These are phyloP conservation scores for Psilopogon haemacephalus DNA, from an alignment of 2,113 vertebrate species.

Conservation along the genomic window DNA sequence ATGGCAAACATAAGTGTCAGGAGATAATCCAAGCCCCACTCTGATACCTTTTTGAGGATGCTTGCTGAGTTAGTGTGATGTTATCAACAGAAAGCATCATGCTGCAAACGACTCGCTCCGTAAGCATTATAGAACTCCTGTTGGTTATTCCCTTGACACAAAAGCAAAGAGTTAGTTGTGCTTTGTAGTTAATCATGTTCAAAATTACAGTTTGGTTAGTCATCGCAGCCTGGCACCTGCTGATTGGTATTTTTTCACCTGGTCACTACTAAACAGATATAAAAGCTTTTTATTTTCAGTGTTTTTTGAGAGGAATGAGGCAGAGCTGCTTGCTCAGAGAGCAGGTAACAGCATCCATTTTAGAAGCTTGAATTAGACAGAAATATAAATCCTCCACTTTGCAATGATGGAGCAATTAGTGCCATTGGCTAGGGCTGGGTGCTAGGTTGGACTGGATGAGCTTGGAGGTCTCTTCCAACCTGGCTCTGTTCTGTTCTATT, in stretches of 20 bases:
- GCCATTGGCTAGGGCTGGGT: too few species aligned
- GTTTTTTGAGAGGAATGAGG: neutral
- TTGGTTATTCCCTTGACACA: conserved; percentile 76
- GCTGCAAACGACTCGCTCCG: conserved; percentile 68
- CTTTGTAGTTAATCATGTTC: conserved; percentile 15
- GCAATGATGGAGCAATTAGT: too few species aligned
- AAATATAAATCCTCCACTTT: neutral
- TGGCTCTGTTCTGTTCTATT: too few species aligned
- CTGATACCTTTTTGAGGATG: conserved; percentile 68
- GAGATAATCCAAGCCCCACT: conserved; percentile 9
- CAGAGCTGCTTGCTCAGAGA: neutral
- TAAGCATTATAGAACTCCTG: conserved; percentile 75
- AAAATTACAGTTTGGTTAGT: conserved; percentile 36
- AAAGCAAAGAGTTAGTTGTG: conserved; percentile 70
- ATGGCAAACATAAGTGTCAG: conserved; percentile 8
- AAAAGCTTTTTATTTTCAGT: neutral
- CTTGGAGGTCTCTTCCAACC: too few species aligned
- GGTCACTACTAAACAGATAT: neutral
- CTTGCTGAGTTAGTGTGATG: conserved; percentile 64
- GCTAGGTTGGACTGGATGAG: too few species aligned
- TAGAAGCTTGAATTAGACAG: neutral
- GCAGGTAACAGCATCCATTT: neutral
- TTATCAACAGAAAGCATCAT: conserved; percentile 76
- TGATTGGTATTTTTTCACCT: neutral
- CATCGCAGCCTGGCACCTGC: neutral